Base-by-base conservation (phyloP, 1,140 invertebrate genomes). In the Planococcus citri region DNA sequence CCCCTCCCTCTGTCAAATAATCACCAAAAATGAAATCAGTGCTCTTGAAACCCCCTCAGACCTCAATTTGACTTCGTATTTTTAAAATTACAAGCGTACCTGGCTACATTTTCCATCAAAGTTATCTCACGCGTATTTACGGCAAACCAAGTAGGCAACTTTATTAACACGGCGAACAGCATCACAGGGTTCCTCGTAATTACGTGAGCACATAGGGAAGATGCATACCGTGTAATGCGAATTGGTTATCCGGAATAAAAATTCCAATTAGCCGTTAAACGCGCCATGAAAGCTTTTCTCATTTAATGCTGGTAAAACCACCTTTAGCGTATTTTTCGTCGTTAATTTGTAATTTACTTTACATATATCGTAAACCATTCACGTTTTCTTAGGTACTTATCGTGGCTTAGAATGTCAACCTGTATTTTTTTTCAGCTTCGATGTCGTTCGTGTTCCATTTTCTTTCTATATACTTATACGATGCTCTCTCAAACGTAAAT, bases 271-370 rank as follows among this genome's bases (percentile, higher is more conserved):
- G 41, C n/a, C 41, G 6, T 51, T 51, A 20, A 51, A 51, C 41
- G 41, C 41, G 41, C 6, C 6, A 51, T 20, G n/a, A 51, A 51
- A 51, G 41, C n/a, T 17, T 17, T 51, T 51, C n/a, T 51, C 41
- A 51, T 51, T 51, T 51, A 51, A 20, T 17, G 10, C 41, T 51
- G 6, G 41, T 51, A 51, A 51, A 51, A 51, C n/a, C 10, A 51
- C 4, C n/a, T 2, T 3, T 51, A 51, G 6, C 12, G 12, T 51
- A 37, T 37, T 51, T 51, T 51, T 51, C 41, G 3, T 17, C 41
- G 41, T 51, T 51, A 51, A 51, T 51, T 51, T 51, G 41, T 20
- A 51, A 51, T 51, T 51, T 51, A 51, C 41, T 51, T 51, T 51
- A 51, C 41, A 51, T 51, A 51, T 51, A 51, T 20, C 41, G 41